phyloP scores from a whole-genome alignment of 2,113 vertebrate species.

The Bos indicus region DNA sequence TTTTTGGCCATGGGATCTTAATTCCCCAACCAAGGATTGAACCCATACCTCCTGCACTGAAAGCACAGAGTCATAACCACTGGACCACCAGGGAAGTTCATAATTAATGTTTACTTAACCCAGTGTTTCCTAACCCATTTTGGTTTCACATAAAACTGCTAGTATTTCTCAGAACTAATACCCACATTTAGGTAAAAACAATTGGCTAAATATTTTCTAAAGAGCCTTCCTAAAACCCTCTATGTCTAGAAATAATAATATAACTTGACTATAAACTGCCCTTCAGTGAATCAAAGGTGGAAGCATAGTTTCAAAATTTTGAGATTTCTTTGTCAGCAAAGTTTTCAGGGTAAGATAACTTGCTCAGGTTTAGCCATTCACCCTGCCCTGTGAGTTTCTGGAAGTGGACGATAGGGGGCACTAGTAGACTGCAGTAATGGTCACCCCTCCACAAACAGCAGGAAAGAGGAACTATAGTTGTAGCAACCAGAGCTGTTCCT shows the following conservation, averaged over 20 bases:
- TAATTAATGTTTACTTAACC: neutral
- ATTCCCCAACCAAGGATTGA: neutral
- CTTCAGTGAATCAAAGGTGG: neutral
- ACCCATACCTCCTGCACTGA: neutral
- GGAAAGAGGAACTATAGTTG: neutral
- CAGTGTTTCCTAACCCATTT: neutral
- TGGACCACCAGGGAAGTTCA: neutral
- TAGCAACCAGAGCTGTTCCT: conserved; percentile 2
- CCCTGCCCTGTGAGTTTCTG: neutral
- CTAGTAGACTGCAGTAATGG: conserved; percentile 46
- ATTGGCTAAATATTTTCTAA: neutral
- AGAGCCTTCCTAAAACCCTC: neutral
- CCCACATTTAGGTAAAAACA: neutral
- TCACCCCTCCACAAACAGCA: neutral
- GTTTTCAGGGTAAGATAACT: neutral
- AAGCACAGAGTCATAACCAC: neutral
- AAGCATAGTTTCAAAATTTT: neutral
- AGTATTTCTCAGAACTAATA: neutral
- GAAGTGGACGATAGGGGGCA: conserved; percentile 70
- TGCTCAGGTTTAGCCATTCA: neutral
- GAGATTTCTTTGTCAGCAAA: neutral
- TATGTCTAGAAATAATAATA: neutral
- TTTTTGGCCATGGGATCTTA: neutral
- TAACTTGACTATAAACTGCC: neutral
- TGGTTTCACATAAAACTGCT: neutral